Percentiles rank a stretch among this genome's conserved stretches.
These are phyloP conservation scores for Myotis myotis DNA, from an alignment of 2,797 vertebrate species.

Conservation along the genomic window DNA sequence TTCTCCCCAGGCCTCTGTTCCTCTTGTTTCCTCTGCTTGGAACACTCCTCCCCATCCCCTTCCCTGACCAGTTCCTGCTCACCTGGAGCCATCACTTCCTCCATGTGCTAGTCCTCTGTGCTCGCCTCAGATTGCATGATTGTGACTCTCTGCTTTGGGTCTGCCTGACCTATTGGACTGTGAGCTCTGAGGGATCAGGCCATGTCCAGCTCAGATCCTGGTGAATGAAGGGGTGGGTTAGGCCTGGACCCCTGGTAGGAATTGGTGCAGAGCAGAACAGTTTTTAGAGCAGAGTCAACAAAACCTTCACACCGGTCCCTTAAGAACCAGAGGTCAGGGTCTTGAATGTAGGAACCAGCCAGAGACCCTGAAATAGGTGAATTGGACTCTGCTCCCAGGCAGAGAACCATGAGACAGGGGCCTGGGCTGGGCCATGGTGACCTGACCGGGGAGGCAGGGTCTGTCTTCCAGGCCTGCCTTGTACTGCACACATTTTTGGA, in stretches of 20 bases:
- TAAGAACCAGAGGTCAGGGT: neutral
- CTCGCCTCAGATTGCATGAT: fast-evolving
- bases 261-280: neutral
- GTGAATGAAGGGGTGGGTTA: neutral
- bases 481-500: neutral
- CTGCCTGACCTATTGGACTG: neutral
- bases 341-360: neutral
- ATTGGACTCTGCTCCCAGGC: neutral
- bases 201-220: neutral
- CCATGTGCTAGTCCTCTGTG: neutral
- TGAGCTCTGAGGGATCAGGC: neutral
- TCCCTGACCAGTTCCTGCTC: neutral
- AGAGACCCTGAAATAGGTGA: neutral
- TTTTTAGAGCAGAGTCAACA: neutral
- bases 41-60: neutral
- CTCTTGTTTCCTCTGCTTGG: neutral
- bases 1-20: neutral
- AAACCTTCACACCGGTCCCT: neutral
- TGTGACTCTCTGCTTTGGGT: neutral
- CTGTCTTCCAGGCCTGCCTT: neutral
- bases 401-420: neutral
- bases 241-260: neutral
- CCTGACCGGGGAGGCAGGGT: neutral
- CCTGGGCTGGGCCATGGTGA: neutral
- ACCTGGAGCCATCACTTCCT: neutral